Conservation (phyloP, 2,888 invertebrate genomes). For the Julus scanicus region DNA sequence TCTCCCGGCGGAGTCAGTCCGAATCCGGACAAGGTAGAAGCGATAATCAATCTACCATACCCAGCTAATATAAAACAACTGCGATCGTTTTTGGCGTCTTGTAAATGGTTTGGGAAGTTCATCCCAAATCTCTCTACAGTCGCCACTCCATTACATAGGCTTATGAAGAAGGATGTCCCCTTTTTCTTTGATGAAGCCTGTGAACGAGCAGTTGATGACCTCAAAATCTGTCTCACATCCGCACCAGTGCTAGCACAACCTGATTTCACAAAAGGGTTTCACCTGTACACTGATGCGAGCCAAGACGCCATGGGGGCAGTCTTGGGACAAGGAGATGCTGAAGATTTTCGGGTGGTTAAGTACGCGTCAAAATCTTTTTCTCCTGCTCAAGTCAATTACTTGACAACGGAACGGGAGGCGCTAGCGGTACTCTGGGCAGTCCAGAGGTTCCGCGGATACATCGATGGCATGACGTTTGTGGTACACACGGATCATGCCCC, state of each 20-base stretch:
- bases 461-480: no score
- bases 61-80: no score
- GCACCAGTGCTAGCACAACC: no score
- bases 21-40: neutral
- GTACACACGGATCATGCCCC: no score
- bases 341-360: neutral
- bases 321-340: neutral
- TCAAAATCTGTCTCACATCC: neutral
- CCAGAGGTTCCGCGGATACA: no score
- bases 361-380: neutral
- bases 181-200: neutral
- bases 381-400: neutral
- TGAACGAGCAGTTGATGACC: rapidly evolving
- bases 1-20: neutral
- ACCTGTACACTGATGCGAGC: neutral
- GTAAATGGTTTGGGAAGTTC: no score
- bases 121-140: no score
- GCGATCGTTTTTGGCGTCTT: no score
- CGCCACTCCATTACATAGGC: no score
- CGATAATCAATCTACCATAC: no score
- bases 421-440: no score
- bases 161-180: neutral
- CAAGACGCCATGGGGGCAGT: neutral
- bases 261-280: neutral
- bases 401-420: neutral